phyloP scores from a whole-genome alignment of 2,888 invertebrate genomes.

The Ornithoptera alexandrae region DNA sequence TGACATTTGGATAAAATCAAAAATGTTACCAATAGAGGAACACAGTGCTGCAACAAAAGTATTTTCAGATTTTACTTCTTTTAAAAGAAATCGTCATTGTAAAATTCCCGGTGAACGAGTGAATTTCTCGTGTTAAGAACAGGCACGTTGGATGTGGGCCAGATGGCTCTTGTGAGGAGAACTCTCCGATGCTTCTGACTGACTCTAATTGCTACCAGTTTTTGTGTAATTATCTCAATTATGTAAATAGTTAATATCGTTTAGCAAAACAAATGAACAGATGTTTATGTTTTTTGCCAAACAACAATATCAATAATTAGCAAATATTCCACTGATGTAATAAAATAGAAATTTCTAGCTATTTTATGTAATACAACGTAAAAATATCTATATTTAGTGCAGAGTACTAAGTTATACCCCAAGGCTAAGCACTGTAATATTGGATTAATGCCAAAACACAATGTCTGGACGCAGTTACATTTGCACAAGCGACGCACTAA shows the following conservation, averaged over 20 bases:
- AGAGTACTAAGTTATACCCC: slow-evolving; percentile 49
- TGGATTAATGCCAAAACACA: slow-evolving; percentile 64
- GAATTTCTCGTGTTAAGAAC: slow-evolving; percentile 60
- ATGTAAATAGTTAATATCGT: slow-evolving; percentile 46
- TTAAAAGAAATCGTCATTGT: slow-evolving; percentile 45
- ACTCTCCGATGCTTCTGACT: slow-evolving; percentile 58
- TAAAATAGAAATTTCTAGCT: slow-evolving; percentile 30
- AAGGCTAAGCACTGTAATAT: slow-evolving; percentile 51
- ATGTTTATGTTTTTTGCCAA: slow-evolving; percentile 32
- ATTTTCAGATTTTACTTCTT: slow-evolving; percentile 44
- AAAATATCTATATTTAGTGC: slow-evolving; percentile 30
- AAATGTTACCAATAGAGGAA: slow-evolving; percentile 18
- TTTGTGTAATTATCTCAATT: slow-evolving; percentile 68
- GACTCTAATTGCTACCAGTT: slow-evolving; percentile 76
- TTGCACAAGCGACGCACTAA: slow-evolving; percentile 52
- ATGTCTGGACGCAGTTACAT: slow-evolving; percentile 65
- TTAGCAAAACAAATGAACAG: slow-evolving; percentile 40
- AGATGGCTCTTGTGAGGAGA: slow-evolving; percentile 68
- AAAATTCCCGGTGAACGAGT: slow-evolving; percentile 50
- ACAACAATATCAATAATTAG: slow-evolving; percentile 19
- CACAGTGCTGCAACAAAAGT: slow-evolving; percentile 14
- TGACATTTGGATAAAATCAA: slow-evolving; percentile 23
- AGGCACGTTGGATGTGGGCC: slow-evolving; percentile 68
- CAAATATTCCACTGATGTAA: slow-evolving; percentile 15
- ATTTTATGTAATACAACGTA: slow-evolving; percentile 30